Evolutionary conservation across 64 coral and sea anemone genomes (phyloP), one percentile per base, ranked within the genome.

Genomic region (Acropora tenuis): DNA sequence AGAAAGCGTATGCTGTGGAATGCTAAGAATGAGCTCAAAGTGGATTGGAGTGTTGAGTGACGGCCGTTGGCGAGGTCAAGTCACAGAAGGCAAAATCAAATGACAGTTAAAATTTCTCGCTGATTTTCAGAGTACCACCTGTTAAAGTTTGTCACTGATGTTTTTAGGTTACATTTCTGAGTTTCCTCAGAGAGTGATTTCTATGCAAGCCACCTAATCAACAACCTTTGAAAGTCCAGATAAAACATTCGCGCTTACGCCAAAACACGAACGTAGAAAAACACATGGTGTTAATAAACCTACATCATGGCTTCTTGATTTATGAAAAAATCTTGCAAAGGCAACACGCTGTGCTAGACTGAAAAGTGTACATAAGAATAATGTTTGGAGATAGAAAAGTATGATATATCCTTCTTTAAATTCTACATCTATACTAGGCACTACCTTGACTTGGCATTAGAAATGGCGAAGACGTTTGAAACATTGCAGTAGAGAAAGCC

Each of bases 31-130:
- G 53, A 82, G 57, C 10, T 43, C 10, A 82, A 45, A 82, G 44
- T 82, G 40, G 79, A 82, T 61, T 82, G 44, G 65, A 15, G 2
- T 53, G 79, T 43, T 65, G 79, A 82, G 20, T 82, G 79, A 82
- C 45, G 50, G 20, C 41, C 13, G 65, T 82, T 82, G n/a, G 8
- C 41, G 41, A 82, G 13, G 40, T 82, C 30, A 82, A 30, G 30
- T 5, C 3, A 43, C 79, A 18, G 3, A 63, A 50, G 8, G 79
- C 0, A 59, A 5, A 78, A 43, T 3, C 2, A 3, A 0, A 16
- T 46, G 45, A 11, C 8, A 77, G 4, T n/a, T 78, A 47, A 15
- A 16, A 3, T 78, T 6, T 78, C 47, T 18, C 50, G 76, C 76
- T 78, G 47, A 13, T 7, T 63, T 13, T 78, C 8, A 52, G 68